A percentile compares a stretch with the other conserved stretches of the same genome.
These are phyloP conservation scores for Acanthopleura granulata DNA, from an alignment of 2,888 invertebrate species.

Conservation along the genomic window DNA sequence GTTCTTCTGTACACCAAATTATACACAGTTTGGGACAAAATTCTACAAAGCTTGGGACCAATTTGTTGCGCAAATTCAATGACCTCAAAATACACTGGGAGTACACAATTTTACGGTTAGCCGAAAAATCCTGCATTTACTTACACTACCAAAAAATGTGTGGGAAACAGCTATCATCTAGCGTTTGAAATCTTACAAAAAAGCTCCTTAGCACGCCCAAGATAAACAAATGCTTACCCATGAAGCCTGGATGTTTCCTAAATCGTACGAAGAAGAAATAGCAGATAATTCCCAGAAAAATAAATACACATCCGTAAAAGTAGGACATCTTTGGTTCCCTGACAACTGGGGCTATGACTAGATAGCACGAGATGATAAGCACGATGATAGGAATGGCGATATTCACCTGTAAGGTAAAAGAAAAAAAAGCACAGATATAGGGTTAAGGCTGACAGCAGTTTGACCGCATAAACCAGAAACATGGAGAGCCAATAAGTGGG, in stretches of 20 bases:
- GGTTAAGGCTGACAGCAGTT: not conserved
- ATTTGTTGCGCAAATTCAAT: no score
- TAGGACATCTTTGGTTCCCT: slow-evolving; percentile 15
- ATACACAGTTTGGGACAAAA: no score
- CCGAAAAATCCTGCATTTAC: no score
- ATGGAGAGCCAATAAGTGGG: not conserved
- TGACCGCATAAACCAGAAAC: not conserved
- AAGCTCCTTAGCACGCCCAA: not conserved
- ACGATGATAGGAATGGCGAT: slow-evolving; percentile 17
- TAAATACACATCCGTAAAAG: slow-evolving; percentile 13
- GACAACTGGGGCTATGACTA: slow-evolving; percentile 13
- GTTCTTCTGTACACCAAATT: no score
- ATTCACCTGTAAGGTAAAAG: not conserved
- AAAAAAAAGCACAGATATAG: not conserved
- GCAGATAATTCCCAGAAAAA: slow-evolving; percentile 7
- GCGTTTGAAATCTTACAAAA: no score
- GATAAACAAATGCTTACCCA: not conserved
- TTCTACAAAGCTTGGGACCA: no score
- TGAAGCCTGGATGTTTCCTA: slow-evolving; percentile 13
- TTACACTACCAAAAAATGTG: no score
- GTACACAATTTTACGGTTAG: no score
- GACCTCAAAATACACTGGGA: no score
- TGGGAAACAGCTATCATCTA: no score
- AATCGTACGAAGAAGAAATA: slow-evolving; percentile 17
- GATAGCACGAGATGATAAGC: not conserved